These are phyloP conservation scores for Corydoras sp. DNA, from an alignment of 2,113 vertebrate genomes.

Conservation along the genomic window DNA sequence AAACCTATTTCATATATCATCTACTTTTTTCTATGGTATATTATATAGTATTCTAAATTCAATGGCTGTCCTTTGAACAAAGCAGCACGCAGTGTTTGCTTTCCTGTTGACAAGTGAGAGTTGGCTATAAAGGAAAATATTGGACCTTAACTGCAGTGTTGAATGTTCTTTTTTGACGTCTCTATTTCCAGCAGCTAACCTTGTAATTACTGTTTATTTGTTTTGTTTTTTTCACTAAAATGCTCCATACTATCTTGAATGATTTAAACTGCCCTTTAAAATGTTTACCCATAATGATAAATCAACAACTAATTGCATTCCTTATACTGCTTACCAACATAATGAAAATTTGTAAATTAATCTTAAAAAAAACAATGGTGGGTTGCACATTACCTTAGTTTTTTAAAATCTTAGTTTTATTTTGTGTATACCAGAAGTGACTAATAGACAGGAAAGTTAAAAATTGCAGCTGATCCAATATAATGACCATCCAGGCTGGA, in stretches of 20 bases:
- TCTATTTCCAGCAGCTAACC: conserved; percentile 19
- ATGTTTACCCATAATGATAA: conserved; percentile 16
- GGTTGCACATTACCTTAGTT: conserved; percentile 33
- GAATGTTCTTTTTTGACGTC: conserved; percentile 6
- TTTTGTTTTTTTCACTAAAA: neutral
- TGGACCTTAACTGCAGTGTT: conserved; percentile 21
- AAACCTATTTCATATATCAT: no score
- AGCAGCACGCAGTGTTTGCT: conserved; percentile 10
- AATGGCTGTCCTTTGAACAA: neutral
- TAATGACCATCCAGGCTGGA: conserved; percentile 43
- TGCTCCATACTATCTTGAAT: neutral
- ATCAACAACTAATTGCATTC: conserved; percentile 25
- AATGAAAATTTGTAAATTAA: conserved; percentile 28
- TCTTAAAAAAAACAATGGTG: no score
- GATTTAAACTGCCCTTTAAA: conserved; percentile 13
- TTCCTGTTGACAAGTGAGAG: conserved; percentile 3
- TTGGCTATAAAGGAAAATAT: conserved; percentile 20
- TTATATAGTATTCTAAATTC: no score
- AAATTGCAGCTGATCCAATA: conserved; percentile 41
- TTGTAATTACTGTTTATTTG: conserved; percentile 11
- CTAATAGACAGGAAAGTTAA: conserved; percentile 32
- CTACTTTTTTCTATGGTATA: no score
- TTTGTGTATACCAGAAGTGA: conserved; percentile 34
- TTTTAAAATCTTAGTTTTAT: conserved; percentile 27
- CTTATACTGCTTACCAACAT: conserved; percentile 11